Conservation (phyloP, 1,140 invertebrate species). For the Chymomyza costata region DNA sequence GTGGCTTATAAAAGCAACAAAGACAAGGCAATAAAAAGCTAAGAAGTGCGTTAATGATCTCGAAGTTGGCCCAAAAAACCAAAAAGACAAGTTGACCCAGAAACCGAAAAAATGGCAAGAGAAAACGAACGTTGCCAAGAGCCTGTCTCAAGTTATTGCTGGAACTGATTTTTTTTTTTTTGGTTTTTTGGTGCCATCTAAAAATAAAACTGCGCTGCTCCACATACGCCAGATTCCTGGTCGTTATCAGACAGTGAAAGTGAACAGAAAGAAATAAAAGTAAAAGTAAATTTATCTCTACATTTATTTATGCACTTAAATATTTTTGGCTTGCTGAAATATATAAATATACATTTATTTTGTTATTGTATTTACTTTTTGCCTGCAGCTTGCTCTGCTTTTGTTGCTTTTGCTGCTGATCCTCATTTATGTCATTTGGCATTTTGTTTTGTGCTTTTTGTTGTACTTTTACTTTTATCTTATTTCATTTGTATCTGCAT, state of each 20-base stretch:
- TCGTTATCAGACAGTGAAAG: conserved; percentile 32
- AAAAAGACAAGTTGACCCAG: conserved; percentile 21
- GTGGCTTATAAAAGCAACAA: conserved; percentile 22
- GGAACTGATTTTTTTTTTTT: conserved; percentile 1
- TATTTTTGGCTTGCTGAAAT: background rate
- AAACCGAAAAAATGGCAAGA: too few species aligned
- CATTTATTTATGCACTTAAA: too few species aligned
- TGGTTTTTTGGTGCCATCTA: conserved; percentile 15
- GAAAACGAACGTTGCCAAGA: too few species aligned
- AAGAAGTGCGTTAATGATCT: conserved; percentile 12
- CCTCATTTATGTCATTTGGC: conserved; percentile 1
- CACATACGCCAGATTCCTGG: conserved; percentile 22
- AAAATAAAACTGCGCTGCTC: conserved; percentile 29
- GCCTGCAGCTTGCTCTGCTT: too few species aligned
- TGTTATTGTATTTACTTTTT: too few species aligned
- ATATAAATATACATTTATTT: too few species aligned
- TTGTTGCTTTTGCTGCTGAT: conserved; percentile 6
- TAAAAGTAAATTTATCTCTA: conserved; percentile 14
- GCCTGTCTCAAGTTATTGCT: conserved; percentile 23
- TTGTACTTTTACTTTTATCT: conserved; percentile 9
- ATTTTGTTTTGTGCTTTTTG: background rate
- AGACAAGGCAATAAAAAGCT: conserved; percentile 57
- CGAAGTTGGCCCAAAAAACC: conserved; percentile 16
- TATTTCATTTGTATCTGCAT: conserved; percentile 27
- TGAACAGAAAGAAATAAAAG: conserved; percentile 29